Evolutionary conservation across 1,140 invertebrate species (phyloP), one percentile per base, ranked within the genome.

Genomic region (Sitobion miscanthi): DNA sequence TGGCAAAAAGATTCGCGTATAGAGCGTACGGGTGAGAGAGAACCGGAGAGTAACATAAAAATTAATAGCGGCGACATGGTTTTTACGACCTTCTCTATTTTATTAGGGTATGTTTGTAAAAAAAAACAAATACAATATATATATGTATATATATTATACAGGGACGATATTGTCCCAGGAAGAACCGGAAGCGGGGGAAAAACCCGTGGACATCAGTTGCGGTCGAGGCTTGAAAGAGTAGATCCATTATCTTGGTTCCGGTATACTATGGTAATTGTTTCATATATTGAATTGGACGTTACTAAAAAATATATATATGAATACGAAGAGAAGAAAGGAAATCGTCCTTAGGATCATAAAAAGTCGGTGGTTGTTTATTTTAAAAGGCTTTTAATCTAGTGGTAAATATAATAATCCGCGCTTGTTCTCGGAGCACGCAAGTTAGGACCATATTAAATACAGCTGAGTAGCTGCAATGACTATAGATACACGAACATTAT

Each of bases 161-260:
- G 91, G 91, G 91, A 93, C 91, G 69, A 93, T 93, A 93, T 93
- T 93, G 91, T 93, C 49, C 30, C 91, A 54, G 35, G 82, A 85
- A 93, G 91, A 93, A 93, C 91, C 91, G 91, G 91, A 93, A 93
- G 82, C 49, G 91, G 25, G 82, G 91, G 82, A 85, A 93, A 90
- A 93, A n/a, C 35, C 82, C 47, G 91, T 62, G 82, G 91, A 93
- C 91, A 86, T 86, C 91, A 52, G 91, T 93, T 93, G 91, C 77
- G 91, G 91, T 93, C 82, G 91, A 93, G 91, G 91, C 49, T 86
- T 45, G 38, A 93, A 86, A 92, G 77, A 93, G 91, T 83, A 93
- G 77, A 93, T 93, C 91, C 91, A 93, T 93, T 93, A 93, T 93
- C 91, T 85, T 86, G 91, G 91, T 93, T 93, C 91, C 91, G 91